These are phyloP conservation scores for Spinibarbus caldwelli DNA, from an alignment of 2,797 vertebrate genomes.

Conservation along the genomic window DNA sequence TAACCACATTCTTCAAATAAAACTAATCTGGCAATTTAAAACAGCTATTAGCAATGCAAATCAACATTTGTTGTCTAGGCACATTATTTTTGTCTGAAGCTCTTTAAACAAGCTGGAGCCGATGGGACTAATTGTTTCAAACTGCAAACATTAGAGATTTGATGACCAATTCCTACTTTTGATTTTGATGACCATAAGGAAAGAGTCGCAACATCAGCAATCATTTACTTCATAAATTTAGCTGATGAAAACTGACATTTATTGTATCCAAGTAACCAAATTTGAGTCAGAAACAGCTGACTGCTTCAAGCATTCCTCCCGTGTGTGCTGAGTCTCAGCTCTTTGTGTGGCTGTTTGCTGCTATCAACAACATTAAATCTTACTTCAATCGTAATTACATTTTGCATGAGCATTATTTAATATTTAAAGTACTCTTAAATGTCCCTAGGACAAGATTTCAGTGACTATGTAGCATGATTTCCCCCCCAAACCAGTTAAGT, in stretches of 20 bases:
- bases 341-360: neutral
- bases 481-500: neutral
- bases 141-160: constrained; percentile 14
- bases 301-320: neutral
- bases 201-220: constrained; percentile 10
- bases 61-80: neutral
- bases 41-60: constrained; percentile 24
- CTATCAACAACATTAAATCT: neutral
- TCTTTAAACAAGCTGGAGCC: neutral
- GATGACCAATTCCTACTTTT: constrained; percentile 14
- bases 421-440: neutral
- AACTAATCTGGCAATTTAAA: constrained; percentile 2
- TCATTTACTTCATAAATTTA: constrained; percentile 15
- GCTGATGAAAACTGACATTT: constrained; percentile 31
- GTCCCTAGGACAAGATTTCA: neutral
- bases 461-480: neutral
- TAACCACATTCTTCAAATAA: constrained; percentile 20
- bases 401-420: neutral
- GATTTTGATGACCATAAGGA: constrained; percentile 21
- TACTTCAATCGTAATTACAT: neutral
- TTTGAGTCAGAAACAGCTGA: constrained; percentile 23
- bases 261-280: constrained; percentile 23
- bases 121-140: neutral
- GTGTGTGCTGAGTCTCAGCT: constrained; percentile 11
- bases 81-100: constrained; percentile 10